Conservation (phyloP, 2,113 vertebrate genomes). For the Pelobates fuscus region DNA sequence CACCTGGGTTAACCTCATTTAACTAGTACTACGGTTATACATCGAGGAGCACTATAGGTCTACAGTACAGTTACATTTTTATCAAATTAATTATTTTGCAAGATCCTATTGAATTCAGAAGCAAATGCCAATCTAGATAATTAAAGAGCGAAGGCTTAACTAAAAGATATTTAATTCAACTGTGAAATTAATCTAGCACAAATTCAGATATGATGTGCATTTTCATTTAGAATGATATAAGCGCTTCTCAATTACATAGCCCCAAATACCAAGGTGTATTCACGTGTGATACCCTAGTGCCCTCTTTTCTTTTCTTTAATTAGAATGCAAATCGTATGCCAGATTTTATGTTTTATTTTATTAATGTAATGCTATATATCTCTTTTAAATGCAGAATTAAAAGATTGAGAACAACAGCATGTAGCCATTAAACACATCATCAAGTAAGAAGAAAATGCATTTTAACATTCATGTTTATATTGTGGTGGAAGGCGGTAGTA, state of each 20-base stretch:
- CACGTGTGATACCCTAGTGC: not conserved
- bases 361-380: not conserved
- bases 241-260: not conserved
- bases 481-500: too few species aligned
- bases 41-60: too few species aligned
- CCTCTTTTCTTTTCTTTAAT: not conserved
- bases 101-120: not conserved
- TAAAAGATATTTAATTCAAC: conserved; percentile 7
- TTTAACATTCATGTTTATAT: too few species aligned
- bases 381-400: not conserved
- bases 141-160: not conserved
- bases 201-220: not conserved
- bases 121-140: not conserved
- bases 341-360: not conserved
- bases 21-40: too few species aligned
- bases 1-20: too few species aligned
- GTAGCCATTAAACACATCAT: too few species aligned
- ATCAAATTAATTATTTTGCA: not conserved
- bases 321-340: not conserved
- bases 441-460: too few species aligned
- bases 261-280: not conserved
- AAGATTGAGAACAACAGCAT: too few species aligned
- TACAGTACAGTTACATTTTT: not conserved
- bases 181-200: not conserved
- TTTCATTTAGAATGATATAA: not conserved